Conservation (phyloP, 2,113 vertebrate genomes). For the Aegypius monachus region DNA sequence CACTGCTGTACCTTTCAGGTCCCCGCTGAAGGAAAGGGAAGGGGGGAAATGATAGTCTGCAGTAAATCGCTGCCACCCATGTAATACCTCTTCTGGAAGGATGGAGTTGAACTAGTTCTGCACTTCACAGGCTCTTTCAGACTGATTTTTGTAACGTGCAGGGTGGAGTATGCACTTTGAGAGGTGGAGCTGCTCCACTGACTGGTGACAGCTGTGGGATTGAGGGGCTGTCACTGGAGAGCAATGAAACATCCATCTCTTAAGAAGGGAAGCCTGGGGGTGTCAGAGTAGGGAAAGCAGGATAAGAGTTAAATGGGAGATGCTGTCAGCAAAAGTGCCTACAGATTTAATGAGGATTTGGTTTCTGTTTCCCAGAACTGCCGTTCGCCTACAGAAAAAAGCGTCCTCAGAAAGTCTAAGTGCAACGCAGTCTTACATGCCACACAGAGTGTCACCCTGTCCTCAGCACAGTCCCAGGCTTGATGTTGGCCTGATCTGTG, state of each 20-base stretch:
- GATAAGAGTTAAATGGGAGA: background rate
- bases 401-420: background rate
- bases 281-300: background rate
- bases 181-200: background rate
- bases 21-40: background rate
- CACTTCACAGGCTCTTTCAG: background rate
- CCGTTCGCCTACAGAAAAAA: background rate
- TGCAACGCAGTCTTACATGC: background rate
- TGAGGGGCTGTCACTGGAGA: background rate
- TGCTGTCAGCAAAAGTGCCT: background rate
- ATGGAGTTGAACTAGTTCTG: background rate
- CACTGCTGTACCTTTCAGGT: background rate
- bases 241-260: background rate
- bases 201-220: background rate
- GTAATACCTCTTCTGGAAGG: background rate
- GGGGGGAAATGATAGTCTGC: background rate
- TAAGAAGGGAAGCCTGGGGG: background rate
- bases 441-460: background rate
- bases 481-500: background rate
- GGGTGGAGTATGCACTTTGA: background rate
- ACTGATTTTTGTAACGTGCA: background rate
- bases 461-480: background rate
- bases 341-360: background rate
- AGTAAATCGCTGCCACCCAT: background rate
- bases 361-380: background rate